Conservation (phyloP, 2,888 invertebrate genomes). For the Amphipyra berbera region DNA sequence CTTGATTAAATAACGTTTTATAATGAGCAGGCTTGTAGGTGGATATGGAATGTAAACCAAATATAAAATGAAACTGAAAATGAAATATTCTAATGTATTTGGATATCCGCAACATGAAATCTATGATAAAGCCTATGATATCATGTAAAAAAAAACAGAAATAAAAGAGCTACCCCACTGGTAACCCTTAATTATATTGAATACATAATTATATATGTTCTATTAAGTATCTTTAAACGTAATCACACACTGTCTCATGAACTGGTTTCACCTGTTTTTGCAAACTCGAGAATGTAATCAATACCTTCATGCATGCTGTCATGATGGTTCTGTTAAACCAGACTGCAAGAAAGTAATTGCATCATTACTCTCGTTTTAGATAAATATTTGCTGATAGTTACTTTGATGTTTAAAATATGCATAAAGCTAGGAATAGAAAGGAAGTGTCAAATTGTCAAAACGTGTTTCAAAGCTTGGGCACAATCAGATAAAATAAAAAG, state of each 20-base stretch:
- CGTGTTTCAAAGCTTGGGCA: constrained; percentile 19
- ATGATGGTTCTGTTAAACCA: constrained; percentile 21
- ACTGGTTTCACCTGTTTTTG: constrained; percentile 11
- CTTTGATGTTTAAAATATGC: too few relatives aligned
- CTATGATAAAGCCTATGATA: too few relatives aligned
- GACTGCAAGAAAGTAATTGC: constrained; percentile 27
- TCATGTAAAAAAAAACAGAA: too few relatives aligned
- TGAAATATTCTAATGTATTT: too few relatives aligned
- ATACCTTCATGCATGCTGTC: constrained; percentile 21
- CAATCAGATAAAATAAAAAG: constrained; percentile 35
- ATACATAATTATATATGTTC: too few relatives aligned
- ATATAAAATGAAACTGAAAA: too few relatives aligned
- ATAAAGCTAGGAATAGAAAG: background rate
- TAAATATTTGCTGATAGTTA: background rate
- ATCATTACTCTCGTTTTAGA: background rate
- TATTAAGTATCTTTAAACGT: too few relatives aligned
- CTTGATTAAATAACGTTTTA: background rate
- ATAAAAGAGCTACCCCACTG: too few relatives aligned
- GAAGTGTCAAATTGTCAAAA: constrained; percentile 23
- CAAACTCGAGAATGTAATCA: constrained; percentile 35
- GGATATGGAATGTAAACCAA: background rate
- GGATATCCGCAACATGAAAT: too few relatives aligned
- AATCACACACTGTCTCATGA: too few relatives aligned
- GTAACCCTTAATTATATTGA: too few relatives aligned
- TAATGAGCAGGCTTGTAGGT: background rate